Percentiles rank a stretch among this genome's conserved stretches.
These are phyloP conservation scores for Pholis gunnellus DNA, from an alignment of 2,113 vertebrate genomes.

Conservation along the genomic window DNA sequence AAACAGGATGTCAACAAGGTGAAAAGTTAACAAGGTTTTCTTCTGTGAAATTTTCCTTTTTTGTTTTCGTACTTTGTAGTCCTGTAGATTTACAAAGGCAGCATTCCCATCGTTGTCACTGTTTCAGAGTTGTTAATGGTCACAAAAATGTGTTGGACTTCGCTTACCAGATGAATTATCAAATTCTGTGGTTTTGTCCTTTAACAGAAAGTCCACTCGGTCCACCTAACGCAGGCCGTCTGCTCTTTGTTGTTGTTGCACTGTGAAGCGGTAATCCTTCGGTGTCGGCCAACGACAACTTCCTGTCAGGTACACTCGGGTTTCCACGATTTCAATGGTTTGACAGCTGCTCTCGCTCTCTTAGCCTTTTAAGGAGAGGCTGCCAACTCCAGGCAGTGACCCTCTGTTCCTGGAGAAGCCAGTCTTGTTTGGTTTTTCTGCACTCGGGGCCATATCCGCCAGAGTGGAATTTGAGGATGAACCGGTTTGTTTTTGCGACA, in stretches of 20 bases:
- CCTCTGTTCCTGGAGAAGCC: constrained; percentile 65
- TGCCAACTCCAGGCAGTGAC: constrained; percentile 58
- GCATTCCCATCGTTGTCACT: background rate
- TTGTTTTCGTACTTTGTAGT: background rate
- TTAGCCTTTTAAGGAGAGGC: constrained; percentile 67
- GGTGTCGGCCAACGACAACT: constrained; percentile 64
- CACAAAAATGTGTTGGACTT: background rate
- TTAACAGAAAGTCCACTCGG: background rate
- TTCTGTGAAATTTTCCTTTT: no score
- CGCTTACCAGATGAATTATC: background rate
- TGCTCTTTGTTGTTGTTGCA: constrained; percentile 41
- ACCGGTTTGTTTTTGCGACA: constrained; percentile 69
- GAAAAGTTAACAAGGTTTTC: background rate
- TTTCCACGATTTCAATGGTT: constrained; percentile 46
- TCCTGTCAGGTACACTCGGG: constrained; percentile 69
- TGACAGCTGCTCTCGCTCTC: constrained; percentile 59
- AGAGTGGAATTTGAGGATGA: constrained; percentile 67
- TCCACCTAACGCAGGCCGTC: background rate
- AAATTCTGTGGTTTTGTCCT: background rate
- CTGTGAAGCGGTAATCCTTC: constrained; percentile 30
- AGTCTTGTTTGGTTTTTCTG: constrained; percentile 68
- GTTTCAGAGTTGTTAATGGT: background rate
- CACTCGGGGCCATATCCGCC: constrained; percentile 60
- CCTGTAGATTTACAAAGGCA: background rate
- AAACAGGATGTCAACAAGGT: background rate